phyloP scores from a whole-genome alignment of 2,113 vertebrate genomes.

The Astur gentilis region DNA sequence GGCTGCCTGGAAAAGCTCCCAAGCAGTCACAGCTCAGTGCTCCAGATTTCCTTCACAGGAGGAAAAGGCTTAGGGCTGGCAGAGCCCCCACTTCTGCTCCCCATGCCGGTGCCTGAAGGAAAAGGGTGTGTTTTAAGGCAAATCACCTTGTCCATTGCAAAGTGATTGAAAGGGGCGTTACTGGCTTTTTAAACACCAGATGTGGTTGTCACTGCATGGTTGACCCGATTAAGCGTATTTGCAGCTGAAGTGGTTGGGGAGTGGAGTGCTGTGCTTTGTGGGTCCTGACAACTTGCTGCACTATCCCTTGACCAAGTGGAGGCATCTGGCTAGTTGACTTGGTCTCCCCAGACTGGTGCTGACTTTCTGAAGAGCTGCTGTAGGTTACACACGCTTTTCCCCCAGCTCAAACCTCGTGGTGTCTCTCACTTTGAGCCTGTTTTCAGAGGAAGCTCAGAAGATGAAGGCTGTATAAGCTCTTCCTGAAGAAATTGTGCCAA shows the following conservation, averaged over 20 bases:
- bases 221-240: rapidly evolving
- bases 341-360: background rate
- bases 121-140: background rate
- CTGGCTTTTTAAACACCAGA: rapidly evolving
- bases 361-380: background rate
- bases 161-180: background rate
- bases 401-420: too few relatives aligned
- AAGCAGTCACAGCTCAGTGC: rapidly evolving
- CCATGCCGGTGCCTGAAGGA: background rate
- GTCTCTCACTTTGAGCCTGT: background rate
- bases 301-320: too few relatives aligned
- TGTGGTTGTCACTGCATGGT: too few relatives aligned
- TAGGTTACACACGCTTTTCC: background rate
- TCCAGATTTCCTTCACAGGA: background rate
- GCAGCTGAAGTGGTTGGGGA: background rate
- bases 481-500: background rate
- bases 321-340: background rate
- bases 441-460: background rate
- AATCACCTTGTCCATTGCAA: background rate
- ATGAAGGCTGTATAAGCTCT: background rate
- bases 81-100: background rate
- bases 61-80: background rate
- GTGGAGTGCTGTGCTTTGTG: too few relatives aligned
- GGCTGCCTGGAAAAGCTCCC: background rate
- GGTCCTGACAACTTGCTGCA: background rate